Conservation (phyloP, 1,140 invertebrate genomes). For the Teleogryllus occipitalis region DNA sequence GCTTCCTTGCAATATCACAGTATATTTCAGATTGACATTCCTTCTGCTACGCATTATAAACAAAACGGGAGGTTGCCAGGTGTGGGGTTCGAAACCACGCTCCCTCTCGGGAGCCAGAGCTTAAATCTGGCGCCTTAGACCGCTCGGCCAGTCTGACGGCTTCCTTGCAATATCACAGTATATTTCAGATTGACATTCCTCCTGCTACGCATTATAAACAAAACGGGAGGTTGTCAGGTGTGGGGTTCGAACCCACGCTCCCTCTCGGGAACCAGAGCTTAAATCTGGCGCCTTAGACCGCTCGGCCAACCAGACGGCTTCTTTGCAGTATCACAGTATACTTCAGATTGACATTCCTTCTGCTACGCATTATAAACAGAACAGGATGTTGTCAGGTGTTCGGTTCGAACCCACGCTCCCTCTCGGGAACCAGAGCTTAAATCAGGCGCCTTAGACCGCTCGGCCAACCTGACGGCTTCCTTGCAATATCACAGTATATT, state of each 20-base stretch:
- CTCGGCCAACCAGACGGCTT: constrained; percentile 29
- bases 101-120: constrained; percentile 60
- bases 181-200: no score
- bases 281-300: constrained; percentile 45
- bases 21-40: no score
- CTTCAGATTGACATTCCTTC: no score
- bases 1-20: no score
- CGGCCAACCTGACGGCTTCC: constrained; percentile 18
- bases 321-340: no score
- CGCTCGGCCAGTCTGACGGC: constrained; percentile 64
- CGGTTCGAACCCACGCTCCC: constrained; percentile 66
- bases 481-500: no score
- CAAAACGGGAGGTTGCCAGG: no score
- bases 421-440: constrained; percentile 17
- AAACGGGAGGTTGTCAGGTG: no score
- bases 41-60: no score
- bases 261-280: constrained; percentile 61
- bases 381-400: constrained; percentile 54
- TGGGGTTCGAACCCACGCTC: constrained; percentile 67
- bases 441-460: constrained; percentile 18
- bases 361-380: no score
- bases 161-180: no score
- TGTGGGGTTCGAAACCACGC: constrained; percentile 67
- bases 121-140: constrained; percentile 66
- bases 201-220: no score